These are phyloP conservation scores for Callitettix versicolor DNA, from an alignment of 1,140 invertebrate species.

Conservation along the genomic window DNA sequence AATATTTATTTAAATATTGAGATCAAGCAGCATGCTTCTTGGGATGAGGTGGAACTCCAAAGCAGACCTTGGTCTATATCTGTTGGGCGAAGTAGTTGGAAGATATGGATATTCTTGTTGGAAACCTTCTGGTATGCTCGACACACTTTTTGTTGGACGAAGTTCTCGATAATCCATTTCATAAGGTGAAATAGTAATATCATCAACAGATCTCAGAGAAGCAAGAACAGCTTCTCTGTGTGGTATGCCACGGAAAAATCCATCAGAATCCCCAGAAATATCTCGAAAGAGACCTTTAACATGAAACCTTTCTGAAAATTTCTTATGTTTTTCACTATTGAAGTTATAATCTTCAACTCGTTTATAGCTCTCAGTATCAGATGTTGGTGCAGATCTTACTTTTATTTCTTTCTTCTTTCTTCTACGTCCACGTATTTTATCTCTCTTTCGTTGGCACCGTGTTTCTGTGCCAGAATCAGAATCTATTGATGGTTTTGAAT, in stretches of 20 bases:
- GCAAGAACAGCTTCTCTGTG: conserved; percentile 40
- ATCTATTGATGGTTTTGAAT: conserved; percentile 7
- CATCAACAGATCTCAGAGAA: conserved; percentile 40
- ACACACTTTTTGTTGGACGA: conserved; percentile 32
- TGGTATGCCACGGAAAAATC: conserved; percentile 39
- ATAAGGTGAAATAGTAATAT: conserved; percentile 35
- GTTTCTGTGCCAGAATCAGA: conserved; percentile 8
- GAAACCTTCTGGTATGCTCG: conserved; percentile 37
- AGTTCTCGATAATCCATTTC: conserved; percentile 33
- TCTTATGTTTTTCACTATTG: conserved; percentile 31
- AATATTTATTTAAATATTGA: background rate
- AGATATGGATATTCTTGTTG: conserved; percentile 38
- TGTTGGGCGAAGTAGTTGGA: conserved; percentile 37
- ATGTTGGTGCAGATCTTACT: conserved; percentile 26
- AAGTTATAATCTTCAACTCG: conserved; percentile 5
- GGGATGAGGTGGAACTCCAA: conserved; percentile 37
- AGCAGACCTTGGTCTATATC: conserved; percentile 36
- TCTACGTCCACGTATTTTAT: background rate
- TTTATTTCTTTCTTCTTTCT: conserved; percentile 12
- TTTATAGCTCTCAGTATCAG: conserved; percentile 24
- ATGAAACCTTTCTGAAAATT: conserved; percentile 41
- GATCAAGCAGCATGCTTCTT: conserved; percentile 33
- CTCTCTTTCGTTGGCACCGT: background rate
- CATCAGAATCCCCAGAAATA: conserved; percentile 35
- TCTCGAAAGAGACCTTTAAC: conserved; percentile 39